Evolutionary conservation across 2,888 invertebrate genomes (phyloP), one percentile per base, ranked within the genome.

Genomic region (Cephus rjabovi): DNA sequence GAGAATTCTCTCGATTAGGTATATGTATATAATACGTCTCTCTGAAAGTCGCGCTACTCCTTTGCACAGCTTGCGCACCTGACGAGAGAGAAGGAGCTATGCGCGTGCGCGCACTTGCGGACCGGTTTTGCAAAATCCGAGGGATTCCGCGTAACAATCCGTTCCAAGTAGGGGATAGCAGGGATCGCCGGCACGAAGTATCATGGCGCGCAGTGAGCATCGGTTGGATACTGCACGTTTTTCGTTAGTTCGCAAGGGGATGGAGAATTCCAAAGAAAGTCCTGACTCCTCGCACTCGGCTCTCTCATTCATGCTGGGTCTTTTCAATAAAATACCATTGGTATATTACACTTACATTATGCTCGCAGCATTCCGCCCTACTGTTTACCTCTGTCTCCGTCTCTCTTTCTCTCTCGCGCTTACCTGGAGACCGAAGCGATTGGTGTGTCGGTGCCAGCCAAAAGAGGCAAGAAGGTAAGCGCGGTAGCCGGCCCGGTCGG

Each of bases 401-500:
- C 23, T 2, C 23, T 9, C 56, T 23, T 23, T 56, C 56, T 30
- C 34, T 75, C 15, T 15, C 11, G 1, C 34, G 34, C 34, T 11
- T 75, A n/a, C 30, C 30, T 34, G n/a, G 68, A 23, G 33, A 31
- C 15, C 23, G 56, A 23, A 23, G 56, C 15, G 23, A 56, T 23
- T 23, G 23, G 56, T 23, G 56, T 9, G 56, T 76, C 56, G 23
- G 34, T 23, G 34, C 68, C 73, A 56, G 30, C 74, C 30, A 71
- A 73, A 74, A 40, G 76, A 40, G 73, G 56, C 35, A 34, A 71
- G 71, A 34, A 34, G 71, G 34, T 31, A 71, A 71, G 34, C 71
- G 31, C 71, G 71, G 71, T 71, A 71, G 71, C 71, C 71, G 9
- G 30, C 34, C 34, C 71, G 71, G 34, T 71, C 71, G 73, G 73